phyloP scores from a whole-genome alignment of 37 sponge, comb jelly and placozoan genomes.

The Spongilla lacustris region DNA sequence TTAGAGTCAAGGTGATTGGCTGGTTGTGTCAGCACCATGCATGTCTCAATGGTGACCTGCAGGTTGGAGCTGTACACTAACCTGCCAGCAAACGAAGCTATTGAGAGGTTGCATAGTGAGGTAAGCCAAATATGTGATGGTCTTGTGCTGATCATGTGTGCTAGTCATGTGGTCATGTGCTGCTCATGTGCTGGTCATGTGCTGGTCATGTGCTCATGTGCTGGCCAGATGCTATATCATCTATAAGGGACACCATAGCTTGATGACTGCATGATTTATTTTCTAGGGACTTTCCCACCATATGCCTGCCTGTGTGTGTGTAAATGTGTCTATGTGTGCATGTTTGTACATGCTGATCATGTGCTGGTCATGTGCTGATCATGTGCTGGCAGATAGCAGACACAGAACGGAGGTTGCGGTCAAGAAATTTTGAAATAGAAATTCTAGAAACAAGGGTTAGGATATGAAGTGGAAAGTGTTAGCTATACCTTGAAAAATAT shows the following conservation, averaged over 20 bases:
- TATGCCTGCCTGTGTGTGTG: neutral
- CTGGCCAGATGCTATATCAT: neutral
- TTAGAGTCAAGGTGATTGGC: conserved; percentile 4
- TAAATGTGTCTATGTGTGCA: neutral
- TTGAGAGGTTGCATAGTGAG: conserved; percentile 6
- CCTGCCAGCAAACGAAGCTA: neutral
- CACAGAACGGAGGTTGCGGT: conserved; percentile 6
- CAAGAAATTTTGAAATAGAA: conserved; percentile 23
- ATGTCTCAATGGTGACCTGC: neutral
- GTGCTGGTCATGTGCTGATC: neutral
- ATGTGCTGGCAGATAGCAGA: conserved; percentile 8
- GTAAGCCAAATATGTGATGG: neutral
- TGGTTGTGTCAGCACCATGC: neutral
- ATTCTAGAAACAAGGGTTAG: conserved; percentile 34
- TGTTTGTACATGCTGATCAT: neutral
- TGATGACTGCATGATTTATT: neutral
- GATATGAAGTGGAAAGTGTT: neutral
- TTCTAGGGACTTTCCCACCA: neutral
- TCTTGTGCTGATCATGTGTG: neutral
- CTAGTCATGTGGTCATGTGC: neutral
- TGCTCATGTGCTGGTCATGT: neutral
- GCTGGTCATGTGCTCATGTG: neutral
- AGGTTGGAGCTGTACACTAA: neutral
- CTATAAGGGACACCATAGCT: too few species aligned
- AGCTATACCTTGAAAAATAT: neutral